Percentiles rank a stretch among this genome's conserved stretches.
These are phyloP conservation scores for Tragelaphus imberbis DNA, from an alignment of 2,113 vertebrate species.

Conservation along the genomic window DNA sequence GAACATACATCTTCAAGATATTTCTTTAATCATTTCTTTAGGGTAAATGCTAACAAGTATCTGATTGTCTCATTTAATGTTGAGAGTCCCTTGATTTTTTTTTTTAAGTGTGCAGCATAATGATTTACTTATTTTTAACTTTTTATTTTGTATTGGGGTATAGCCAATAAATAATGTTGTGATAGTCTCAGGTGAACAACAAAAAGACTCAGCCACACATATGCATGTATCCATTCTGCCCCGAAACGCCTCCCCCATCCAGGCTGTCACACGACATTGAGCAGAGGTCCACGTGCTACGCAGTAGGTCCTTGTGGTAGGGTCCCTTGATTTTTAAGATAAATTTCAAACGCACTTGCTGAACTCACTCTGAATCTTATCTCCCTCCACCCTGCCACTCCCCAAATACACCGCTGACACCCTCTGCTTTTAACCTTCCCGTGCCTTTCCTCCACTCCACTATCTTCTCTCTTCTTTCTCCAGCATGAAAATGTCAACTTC, in stretches of 20 bases:
- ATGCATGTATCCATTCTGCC: not conserved
- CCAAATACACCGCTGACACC: accelerated
- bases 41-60: not conserved
- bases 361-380: not conserved
- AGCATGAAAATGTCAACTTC: not conserved
- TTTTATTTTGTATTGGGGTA: not conserved
- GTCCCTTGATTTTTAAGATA: not conserved
- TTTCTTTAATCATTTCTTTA: not conserved
- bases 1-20: not conserved
- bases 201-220: not conserved
- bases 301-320: not conserved
- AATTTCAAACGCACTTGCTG: not conserved
- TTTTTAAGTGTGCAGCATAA: not conserved
- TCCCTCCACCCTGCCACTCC: accelerated
- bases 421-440: not conserved
- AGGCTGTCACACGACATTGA: not conserved
- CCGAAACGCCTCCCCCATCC: not conserved
- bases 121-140: not conserved
- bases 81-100: not conserved
- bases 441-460: not conserved
- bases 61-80: not conserved
- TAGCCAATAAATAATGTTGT: not conserved
- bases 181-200: not conserved
- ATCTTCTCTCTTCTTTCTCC: not conserved
- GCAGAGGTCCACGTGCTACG: not conserved